Base-by-base conservation (phyloP, 1,140 invertebrate species). In the Penaeus japonicus region DNA sequence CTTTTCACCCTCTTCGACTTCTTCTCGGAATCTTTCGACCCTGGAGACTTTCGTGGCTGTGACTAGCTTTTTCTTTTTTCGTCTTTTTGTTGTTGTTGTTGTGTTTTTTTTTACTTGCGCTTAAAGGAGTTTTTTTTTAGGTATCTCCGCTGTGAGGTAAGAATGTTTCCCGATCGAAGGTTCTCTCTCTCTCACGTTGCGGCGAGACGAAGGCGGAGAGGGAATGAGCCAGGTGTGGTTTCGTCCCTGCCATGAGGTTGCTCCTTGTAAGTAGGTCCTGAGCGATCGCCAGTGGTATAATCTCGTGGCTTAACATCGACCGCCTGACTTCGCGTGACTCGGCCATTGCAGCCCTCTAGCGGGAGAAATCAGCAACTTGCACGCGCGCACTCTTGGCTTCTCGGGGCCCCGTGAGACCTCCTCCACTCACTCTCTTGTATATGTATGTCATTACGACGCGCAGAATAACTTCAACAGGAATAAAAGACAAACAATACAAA, bases 311-410 rank as follows among this genome's bases (percentile, higher is more conserved):
- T 27, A 35, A 78, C 65, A 87, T 87, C 85, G 85, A 87, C 78
- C 83, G 59, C 22, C 55, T 47, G 55, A 27, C 78, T 53, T 87
- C 39, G 85, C 85, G 85, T 87, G 85, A 62, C 78, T 82, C 12
- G 39, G 39, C 78, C 75, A 81, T 73, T 73, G 78, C 85, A 81
- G 85, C 78, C 85, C 85, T 87, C 85, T 87, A 73, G 79, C 65
- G 85, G 85, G 47, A 87, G 85, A 32, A 87, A 87, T 87, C 85
- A 81, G 85, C 57, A 87, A 73, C 78, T 65, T 73, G 78, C 47
- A 73, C 78, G 35, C 85, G 70, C 27, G 70, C 70, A 30, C 70
- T 73, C 35, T 32, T 27, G 30, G 70, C 70, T 27, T 27, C 27
- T 73, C 17, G 70, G 35, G 27, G 20, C 35, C 35, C 35, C 17